Evolutionary conservation across 2,113 vertebrate genomes (phyloP), one percentile per base, ranked within the genome.

Genomic region (Sylvicapra grimmia): DNA sequence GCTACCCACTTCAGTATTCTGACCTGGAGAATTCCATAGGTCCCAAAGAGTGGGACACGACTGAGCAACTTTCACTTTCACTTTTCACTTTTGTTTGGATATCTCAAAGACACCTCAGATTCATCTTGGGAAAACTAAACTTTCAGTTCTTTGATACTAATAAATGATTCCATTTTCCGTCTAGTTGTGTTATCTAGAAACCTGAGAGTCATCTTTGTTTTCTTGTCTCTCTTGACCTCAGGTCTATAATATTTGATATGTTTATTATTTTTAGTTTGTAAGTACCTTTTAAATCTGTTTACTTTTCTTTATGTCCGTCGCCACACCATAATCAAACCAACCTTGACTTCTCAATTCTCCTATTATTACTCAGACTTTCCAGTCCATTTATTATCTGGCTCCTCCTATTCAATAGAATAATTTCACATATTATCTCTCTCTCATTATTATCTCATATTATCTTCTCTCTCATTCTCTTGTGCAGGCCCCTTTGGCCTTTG

Each of bases 1-100:
- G 11, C 19, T 72, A 12, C n/a, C 19, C 68, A 72, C n/a, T 40
- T 3, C 68, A 72, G n/a, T 40, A 72, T 12, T 40, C n/a, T 12
- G 68, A 5, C n/a, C n/a, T 72, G 68, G 63, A 65, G 33, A 65
- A 19, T 65, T 18, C 63, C 63, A 9, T 65, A 15, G 7, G 68
- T 12, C 1, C 0, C n/a, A 36, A 23, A 12, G 65, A 72, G 19
- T 23, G 1, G 1, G 68, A 72, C 68, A 72, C 0, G 1, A 68
- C 65, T 68, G 33, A 36, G 65, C 0, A 8, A 68, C 33, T 21
- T 36, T 36, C 65, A 68, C 33, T 21, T 68, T 36, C 33, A 65
- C 31, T 33, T 19, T 68, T n/a, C 33, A 72, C n/a, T 40, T 75
- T 75, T 11, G 0, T 75, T 40, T 40, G 68, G n/a, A 40, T 40